These are phyloP conservation scores for Cryptotermes secundus DNA, from an alignment of 1,140 invertebrate genomes.

Conservation along the genomic window DNA sequence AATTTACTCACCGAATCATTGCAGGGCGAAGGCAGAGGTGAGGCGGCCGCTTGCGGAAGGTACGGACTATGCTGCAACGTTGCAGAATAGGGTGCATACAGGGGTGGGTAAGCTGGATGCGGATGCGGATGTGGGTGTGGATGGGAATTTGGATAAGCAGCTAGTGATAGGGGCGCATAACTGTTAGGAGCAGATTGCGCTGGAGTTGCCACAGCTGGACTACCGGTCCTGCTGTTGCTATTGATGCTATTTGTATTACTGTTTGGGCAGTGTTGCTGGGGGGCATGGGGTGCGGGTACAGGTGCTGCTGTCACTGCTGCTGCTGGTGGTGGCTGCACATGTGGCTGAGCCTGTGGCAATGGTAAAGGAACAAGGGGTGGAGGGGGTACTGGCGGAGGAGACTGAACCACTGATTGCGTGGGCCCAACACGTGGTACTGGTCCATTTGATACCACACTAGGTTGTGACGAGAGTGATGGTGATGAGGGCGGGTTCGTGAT, in stretches of 20 bases:
- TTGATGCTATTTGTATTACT: constrained; percentile 25
- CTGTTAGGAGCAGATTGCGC: constrained; percentile 47
- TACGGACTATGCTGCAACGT: constrained; percentile 52
- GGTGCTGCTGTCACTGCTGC: constrained; percentile 12
- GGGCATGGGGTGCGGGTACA: neutral
- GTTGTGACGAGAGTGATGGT: constrained; percentile 34
- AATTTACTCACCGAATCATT: constrained; percentile 21
- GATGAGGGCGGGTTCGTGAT: constrained; percentile 21
- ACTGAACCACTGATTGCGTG: constrained; percentile 34
- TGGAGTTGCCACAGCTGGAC: constrained; percentile 46
- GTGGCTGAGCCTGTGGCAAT: constrained; percentile 27
- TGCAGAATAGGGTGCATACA: constrained; percentile 72
- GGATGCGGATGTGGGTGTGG: constrained; percentile 56
- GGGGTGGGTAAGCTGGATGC: constrained; percentile 63
- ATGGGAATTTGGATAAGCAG: constrained; percentile 31
- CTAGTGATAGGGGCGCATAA: constrained; percentile 33
- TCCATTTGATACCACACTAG: constrained; percentile 32
- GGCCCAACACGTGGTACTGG: constrained; percentile 29
- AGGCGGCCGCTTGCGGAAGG: constrained; percentile 47
- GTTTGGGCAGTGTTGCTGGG: neutral
- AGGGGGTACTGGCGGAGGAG: constrained; percentile 35
- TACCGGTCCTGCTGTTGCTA: constrained; percentile 31
- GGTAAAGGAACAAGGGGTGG: constrained; percentile 40
- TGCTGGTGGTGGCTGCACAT: constrained; percentile 26
- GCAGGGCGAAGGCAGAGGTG: constrained; percentile 43